Evolutionary conservation across 2,113 vertebrate genomes (phyloP).

Genomic region (Xenopus borealis): DNA sequence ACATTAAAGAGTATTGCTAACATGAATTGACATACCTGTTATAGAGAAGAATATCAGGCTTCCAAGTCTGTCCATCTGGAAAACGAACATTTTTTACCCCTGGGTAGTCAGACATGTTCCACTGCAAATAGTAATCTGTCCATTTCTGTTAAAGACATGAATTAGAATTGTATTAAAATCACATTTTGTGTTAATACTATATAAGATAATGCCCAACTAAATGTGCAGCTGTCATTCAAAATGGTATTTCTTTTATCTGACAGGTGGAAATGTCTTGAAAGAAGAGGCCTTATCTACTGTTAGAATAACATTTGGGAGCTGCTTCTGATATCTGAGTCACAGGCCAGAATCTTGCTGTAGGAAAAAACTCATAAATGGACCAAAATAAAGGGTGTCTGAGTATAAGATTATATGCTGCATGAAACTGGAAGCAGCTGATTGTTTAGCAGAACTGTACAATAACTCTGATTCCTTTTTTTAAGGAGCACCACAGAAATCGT

Average conservation of each 20-base stretch:
- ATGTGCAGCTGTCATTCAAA: conserved; percentile 41
- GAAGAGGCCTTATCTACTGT: conserved; percentile 15
- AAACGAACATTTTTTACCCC: conserved; percentile 85
- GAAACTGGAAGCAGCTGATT: conserved; percentile 37
- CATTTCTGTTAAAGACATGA: conserved; percentile 71
- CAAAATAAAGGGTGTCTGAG: conserved; percentile 30
- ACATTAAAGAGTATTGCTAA: not conserved
- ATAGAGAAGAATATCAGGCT: conserved; percentile 93
- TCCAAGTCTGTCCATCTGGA: conserved; percentile 87
- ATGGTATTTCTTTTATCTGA: not conserved
- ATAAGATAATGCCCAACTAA: conserved; percentile 22
- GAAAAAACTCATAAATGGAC: conserved; percentile 27
- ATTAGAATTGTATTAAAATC: conserved; percentile 42
- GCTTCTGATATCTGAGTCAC: conserved; percentile 22
- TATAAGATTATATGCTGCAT: conserved; percentile 32
- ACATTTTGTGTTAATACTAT: conserved; percentile 18
- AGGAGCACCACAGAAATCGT: conserved; percentile 8
- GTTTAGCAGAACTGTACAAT: conserved; percentile 37
- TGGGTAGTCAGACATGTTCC: conserved; percentile 81
- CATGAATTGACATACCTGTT: conserved; percentile 80
- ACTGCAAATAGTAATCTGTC: conserved; percentile 84
- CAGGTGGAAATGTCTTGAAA: conserved; percentile 37
- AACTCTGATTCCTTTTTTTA: conserved; percentile 38
- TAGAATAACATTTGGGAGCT: conserved; percentile 12
- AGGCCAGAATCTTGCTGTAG: conserved; percentile 20